These are phyloP conservation scores for Alethe diademata DNA, from an alignment of 2,113 vertebrate species.

Conservation along the genomic window DNA sequence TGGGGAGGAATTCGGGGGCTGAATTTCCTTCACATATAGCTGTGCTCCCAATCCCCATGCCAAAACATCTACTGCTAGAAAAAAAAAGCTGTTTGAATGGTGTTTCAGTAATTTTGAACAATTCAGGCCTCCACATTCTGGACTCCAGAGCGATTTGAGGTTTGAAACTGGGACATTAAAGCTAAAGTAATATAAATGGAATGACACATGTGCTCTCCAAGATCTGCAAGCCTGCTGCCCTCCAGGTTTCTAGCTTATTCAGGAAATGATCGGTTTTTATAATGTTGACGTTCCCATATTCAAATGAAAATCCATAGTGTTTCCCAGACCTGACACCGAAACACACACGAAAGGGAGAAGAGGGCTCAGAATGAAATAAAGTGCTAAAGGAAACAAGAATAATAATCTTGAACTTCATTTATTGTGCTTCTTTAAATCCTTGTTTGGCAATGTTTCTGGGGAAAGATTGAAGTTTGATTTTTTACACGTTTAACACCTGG, in stretches of 20 bases:
- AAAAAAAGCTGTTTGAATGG: background rate
- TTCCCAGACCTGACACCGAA: background rate
- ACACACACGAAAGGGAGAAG: background rate
- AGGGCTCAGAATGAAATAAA: background rate
- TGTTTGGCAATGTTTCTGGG: background rate
- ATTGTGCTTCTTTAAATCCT: background rate
- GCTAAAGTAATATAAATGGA: background rate
- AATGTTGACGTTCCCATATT: background rate
- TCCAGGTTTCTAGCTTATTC: background rate
- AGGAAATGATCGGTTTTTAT: constrained; percentile 29
- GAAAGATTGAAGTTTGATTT: background rate
- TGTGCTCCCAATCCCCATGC: background rate
- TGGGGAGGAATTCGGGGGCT: background rate
- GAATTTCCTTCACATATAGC: background rate
- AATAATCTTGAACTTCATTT: constrained; percentile 5
- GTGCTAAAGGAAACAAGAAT: background rate
- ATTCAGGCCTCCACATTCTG: background rate
- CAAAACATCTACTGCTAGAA: background rate
- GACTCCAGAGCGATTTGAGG: background rate
- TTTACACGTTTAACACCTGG: background rate
- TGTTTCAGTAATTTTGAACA: background rate
- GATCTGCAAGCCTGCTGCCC: background rate
- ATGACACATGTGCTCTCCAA: background rate
- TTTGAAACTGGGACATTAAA: background rate
- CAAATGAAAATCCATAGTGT: background rate